Evolutionary conservation across 2,797 vertebrate species (phyloP), one percentile per base, ranked within the genome.

Genomic region (Falco concolor): DNA sequence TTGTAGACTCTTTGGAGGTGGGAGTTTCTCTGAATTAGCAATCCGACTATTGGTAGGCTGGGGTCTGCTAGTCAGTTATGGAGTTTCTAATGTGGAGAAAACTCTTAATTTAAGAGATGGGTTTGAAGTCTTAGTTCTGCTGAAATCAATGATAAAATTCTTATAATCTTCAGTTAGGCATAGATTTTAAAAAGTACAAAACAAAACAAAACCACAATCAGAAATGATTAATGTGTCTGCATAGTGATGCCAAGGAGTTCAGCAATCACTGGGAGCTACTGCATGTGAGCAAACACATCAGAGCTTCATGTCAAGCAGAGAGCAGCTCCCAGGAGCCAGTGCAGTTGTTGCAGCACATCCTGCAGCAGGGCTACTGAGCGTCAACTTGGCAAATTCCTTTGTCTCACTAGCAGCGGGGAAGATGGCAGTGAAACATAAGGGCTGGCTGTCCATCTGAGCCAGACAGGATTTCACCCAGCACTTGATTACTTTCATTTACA

Each of bases 221-320:
- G 75, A 36, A 90, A 15, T 44, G 54, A 82, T 79, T 61, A 36
- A 3, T 45, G 18, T 64, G 15, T 74, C 19, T 47, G 19, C n/a
- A 12, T 9, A 56, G 82, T 25, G 68, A 82, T 63, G 52, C 81
- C 47, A 36, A 53, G 61, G 30, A 53, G 52, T 49, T 73, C 56
- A 64, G 54, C 47, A 30, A 10, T n/a, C 30, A 5, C 47, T 59
- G 54, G 49, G 52, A 63, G 59, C 72, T 67, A 22, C 49, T 72
- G 69, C 57, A 12, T 2, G 3, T 10, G 56, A 70, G 56, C 32
- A 44, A n/a, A 23, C 0, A 0, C 3, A 0, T 40, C 42, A 36
- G 49, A 81, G 73, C 78, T 63, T 47, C 68, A 21, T 3, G 4
- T 32, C n/a, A 59, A 67, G 77, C 49, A 86, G 73, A 2, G 22